phyloP scores from a whole-genome alignment of 2,113 vertebrate genomes.

The Centropristis striata region DNA sequence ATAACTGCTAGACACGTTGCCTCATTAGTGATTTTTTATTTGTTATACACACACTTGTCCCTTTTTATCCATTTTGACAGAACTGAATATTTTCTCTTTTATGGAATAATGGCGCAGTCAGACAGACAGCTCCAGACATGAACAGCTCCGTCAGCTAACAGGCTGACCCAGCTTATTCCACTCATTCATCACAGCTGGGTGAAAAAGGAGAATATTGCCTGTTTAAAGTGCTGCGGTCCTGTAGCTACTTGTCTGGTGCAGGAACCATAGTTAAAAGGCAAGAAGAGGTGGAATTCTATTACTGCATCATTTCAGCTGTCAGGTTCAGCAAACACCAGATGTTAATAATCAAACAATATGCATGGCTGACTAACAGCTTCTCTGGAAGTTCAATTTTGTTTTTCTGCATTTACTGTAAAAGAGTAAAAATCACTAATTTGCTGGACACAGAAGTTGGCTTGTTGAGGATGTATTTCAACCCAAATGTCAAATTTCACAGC shows the following conservation, averaged over 20 bases:
- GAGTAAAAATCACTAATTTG: not conserved
- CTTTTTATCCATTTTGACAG: conserved; percentile 30
- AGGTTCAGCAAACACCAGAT: conserved; percentile 40
- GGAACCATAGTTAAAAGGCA: not conserved
- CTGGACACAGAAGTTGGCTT: not conserved
- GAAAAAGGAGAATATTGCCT: conserved; percentile 8
- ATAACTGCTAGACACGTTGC: conserved; percentile 44
- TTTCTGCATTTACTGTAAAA: not conserved
- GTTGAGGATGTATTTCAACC: not conserved
- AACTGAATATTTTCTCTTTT: conserved; percentile 40
- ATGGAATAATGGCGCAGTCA: conserved; percentile 34
- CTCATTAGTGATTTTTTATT: conserved; percentile 26
- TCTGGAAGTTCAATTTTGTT: not conserved
- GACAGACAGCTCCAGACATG: conserved; percentile 37
- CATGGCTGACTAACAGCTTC: not conserved
- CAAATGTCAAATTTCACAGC: not conserved
- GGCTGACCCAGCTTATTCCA: conserved; percentile 32
- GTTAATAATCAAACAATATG: conserved; percentile 27
- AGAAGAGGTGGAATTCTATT: conserved; percentile 25
- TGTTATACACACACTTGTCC: not conserved
- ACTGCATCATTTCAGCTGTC: conserved; percentile 35
- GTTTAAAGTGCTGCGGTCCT: conserved; percentile 12
- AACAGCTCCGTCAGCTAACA: conserved; percentile 20
- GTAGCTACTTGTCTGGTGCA: conserved; percentile 44
- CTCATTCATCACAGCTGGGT: conserved; percentile 51